These are phyloP conservation scores for Coleophora deauratella DNA, from an alignment of 2,888 invertebrate genomes.

Conservation along the genomic window DNA sequence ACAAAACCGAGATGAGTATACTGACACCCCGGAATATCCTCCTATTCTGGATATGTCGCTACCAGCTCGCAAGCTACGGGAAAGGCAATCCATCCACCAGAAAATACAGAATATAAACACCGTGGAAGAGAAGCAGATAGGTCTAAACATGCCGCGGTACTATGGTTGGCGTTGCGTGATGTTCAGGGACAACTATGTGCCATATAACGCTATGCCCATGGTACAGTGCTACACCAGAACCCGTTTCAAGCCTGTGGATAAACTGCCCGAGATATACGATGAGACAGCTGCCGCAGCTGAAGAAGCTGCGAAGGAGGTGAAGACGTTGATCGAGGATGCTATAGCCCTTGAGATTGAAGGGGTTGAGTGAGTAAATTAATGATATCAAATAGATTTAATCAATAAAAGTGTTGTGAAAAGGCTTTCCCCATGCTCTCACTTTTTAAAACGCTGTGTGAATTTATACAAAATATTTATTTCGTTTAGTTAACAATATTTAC, in stretches of 20 bases:
- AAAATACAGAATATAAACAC: conserved; percentile 78
- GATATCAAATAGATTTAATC: no score
- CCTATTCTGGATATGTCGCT: conserved; percentile 76
- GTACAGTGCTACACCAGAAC: conserved; percentile 87
- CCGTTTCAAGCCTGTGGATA: conserved; percentile 74
- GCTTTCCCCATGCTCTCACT: no score
- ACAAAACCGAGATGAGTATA: conserved; percentile 52
- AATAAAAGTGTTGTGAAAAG: no score
- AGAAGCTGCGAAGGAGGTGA: conserved; percentile 65
- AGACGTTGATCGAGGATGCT: conserved; percentile 76
- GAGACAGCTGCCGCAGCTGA: conserved; percentile 60
- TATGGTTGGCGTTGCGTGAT: conserved; percentile 82
- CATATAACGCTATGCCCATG: conserved; percentile 80
- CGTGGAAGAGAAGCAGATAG: conserved; percentile 88
- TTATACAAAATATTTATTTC: no score
- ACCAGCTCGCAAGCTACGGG: conserved; percentile 59
- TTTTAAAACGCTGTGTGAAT: no score
- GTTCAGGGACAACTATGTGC: conserved; percentile 73
- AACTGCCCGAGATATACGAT: conserved; percentile 76
- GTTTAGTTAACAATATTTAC: no score
- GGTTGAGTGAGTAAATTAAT: conserved; percentile 63
- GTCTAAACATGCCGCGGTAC: conserved; percentile 86
- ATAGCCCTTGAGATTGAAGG: conserved; percentile 76
- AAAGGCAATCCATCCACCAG: conserved; percentile 62
- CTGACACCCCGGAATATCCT: conserved; percentile 69